Evolutionary conservation across 2,113 vertebrate species (phyloP).

Genomic region (Platichthys stellatus): DNA sequence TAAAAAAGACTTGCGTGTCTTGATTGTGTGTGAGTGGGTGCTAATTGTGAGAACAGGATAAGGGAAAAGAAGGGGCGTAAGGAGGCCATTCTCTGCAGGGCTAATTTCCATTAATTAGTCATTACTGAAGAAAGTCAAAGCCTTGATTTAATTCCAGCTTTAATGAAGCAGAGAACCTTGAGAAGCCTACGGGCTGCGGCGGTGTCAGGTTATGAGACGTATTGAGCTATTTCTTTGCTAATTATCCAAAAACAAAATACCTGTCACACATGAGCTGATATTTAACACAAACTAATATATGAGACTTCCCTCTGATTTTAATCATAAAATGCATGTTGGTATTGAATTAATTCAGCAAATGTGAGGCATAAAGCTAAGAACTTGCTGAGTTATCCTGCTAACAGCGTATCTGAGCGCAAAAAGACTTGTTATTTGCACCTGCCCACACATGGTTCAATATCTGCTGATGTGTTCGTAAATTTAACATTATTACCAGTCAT

Average conservation of each 20-base stretch:
- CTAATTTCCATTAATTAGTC: constrained; percentile 82
- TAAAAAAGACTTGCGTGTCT: constrained; percentile 28
- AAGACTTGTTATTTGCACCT: background rate
- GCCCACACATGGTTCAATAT: too few species aligned
- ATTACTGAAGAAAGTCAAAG: constrained; percentile 81
- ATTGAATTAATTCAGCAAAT: background rate
- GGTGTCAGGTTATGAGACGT: constrained; percentile 44
- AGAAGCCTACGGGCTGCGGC: constrained; percentile 50
- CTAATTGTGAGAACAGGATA: constrained; percentile 64
- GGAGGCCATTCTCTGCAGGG: constrained; percentile 66
- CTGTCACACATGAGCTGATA: constrained; percentile 1
- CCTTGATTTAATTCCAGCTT: constrained; percentile 79
- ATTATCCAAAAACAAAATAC: constrained; percentile 47
- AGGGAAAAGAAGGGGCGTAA: constrained; percentile 62
- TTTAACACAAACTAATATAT: background rate
- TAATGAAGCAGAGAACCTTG: constrained; percentile 77
- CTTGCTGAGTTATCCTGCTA: background rate
- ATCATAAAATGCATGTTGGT: background rate
- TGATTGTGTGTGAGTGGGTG: constrained; percentile 43
- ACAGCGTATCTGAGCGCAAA: background rate
- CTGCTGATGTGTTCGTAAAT: background rate
- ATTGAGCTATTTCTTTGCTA: constrained; percentile 47
- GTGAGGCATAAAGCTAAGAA: background rate
- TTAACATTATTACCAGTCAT: background rate
- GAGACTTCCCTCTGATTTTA: background rate